Evolutionary conservation across 2,888 invertebrate species (phyloP), one percentile per base, ranked within the genome.

Genomic region (Phyto melanocephala): DNA sequence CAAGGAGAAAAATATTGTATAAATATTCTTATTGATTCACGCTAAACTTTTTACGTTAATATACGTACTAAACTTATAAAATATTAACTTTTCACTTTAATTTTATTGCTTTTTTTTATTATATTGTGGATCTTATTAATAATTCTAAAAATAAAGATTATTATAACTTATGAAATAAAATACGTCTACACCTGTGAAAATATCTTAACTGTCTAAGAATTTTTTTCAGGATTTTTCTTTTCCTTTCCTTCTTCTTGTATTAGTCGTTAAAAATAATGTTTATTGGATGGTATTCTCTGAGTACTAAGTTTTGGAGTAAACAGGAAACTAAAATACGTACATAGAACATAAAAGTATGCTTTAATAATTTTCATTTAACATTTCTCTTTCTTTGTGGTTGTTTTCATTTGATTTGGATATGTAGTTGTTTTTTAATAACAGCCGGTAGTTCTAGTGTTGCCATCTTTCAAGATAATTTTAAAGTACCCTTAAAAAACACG

Each of bases 151-250:
- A 74, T 67, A 50, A 70, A 45, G 8, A 50, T 63, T 65, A 40
- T 71, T 52, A 28, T 28, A n/a, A 62, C 74, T 58, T 70, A 63
- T 77, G 58, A 80, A 80, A 74, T 72, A 74, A 56, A 60, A 47
- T 67, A 86, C 86, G 87, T 86, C 86, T 86, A 79, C 86, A 87
- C 88, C 85, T 85, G 77, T 85, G 87, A 88, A 89, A 88, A 86
- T 86, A 86, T 87, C 80, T 85, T 84, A 75, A 85, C 87, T 86
- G 84, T 87, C 86, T 88, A 84, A 72, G 83, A 79, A 75, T 60
- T 24, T 50, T 78, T 63, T 67, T 62, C 40, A 5, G 50, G 63
- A 10, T 37, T 52, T 52, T 72, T 45, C 52, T 80, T 70, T 75
- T 78, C 56, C 56, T 77, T 75, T 28, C 13, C 33, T 52, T 7